A percentile compares a stretch with the other conserved stretches of the same genome.
These are phyloP conservation scores for Cyprinella venusta DNA, from an alignment of 2,797 vertebrate species.

Conservation along the genomic window DNA sequence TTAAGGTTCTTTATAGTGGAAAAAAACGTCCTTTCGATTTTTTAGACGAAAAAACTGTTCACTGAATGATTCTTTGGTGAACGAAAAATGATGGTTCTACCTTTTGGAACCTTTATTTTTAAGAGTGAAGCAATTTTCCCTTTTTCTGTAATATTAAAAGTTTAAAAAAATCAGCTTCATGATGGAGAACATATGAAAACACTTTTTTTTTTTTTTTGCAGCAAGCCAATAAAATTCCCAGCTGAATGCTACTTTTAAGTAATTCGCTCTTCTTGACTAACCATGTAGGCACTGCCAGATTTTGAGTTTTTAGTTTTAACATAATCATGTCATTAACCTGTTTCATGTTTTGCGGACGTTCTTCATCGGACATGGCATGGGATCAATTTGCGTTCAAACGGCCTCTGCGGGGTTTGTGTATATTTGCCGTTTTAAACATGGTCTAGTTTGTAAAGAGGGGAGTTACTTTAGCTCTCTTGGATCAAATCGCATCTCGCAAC, in stretches of 20 bases:
- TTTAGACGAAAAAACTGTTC: too few species aligned
- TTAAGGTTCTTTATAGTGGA: neutral
- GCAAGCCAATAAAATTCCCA: conserved; percentile 40
- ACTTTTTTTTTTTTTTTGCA: conserved; percentile 41
- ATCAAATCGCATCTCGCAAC: conserved; percentile 33
- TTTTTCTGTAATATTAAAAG: neutral
- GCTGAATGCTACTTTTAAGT: conserved; percentile 23
- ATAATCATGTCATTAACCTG: conserved; percentile 41
- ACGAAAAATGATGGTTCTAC: neutral
- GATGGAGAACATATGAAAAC: conserved; percentile 42
- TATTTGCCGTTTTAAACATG: conserved; percentile 44
- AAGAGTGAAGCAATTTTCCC: neutral
- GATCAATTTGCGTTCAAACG: conserved; percentile 30
- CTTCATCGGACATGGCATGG: conserved; percentile 8
- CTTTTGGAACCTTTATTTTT: neutral
- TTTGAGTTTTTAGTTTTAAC: conserved; percentile 29
- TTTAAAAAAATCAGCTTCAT: neutral
- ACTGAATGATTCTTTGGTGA: neutral
- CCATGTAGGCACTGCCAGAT: conserved; percentile 43
- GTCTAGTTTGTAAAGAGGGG: conserved; percentile 32
- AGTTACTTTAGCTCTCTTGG: conserved; percentile 30
- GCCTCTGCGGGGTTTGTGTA: conserved; percentile 29
- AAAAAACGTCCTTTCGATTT: too few species aligned
- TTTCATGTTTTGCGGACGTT: conserved; percentile 23
- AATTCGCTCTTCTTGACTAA: conserved; percentile 15